Base-by-base conservation (phyloP, 2,113 vertebrate species). In the Chaetops frenatus region DNA sequence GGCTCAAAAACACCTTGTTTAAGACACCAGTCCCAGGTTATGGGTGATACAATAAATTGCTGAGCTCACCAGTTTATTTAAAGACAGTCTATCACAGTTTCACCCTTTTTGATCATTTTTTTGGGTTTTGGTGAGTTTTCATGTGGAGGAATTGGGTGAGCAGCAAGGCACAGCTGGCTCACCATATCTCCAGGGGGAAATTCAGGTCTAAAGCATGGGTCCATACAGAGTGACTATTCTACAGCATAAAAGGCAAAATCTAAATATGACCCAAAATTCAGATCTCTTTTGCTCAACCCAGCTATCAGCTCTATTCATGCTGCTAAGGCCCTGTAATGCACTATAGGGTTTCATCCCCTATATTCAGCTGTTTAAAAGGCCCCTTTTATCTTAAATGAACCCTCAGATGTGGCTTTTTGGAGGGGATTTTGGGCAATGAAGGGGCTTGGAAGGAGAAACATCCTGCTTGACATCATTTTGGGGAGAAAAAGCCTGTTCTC, bases 391-490 rank as follows among this genome's bases (percentile, higher is more conserved):
- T 47, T 11, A 64, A 80, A 40, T 45, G 67, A 89, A 28, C 12
- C 12, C 15, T 48, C 38, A 16, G 29, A 42, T 2, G 3, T 8
- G 2, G 15, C 9, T 23, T 85, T 80, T 36, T 7, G 4, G 24
- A 25, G 27, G 8, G 6, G 4, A 29, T 29, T 23, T 80, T 74
- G 35, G 31, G 8, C 24, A 51, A 9, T 22, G 4, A 42, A 51
- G n/a, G 7, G n/a, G 24, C 8, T 14, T 42, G 14, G 23, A 24
- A 4, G 33, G 7, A 67, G 9, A 28, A 51, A 36, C 0, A 0
- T 74, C 22, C n/a, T 10, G 4, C 11, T 54, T 2, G 12, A 38
- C 16, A 70, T 86, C 3, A 4, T 61, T 77, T 11, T 38, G 51
- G 45, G 51, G 31, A n/a, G 40, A 71, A 73, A 66, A 77, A 44